Evolutionary conservation across 2,113 vertebrate genomes (phyloP).

Genomic region (Corydoras maculifer): DNA sequence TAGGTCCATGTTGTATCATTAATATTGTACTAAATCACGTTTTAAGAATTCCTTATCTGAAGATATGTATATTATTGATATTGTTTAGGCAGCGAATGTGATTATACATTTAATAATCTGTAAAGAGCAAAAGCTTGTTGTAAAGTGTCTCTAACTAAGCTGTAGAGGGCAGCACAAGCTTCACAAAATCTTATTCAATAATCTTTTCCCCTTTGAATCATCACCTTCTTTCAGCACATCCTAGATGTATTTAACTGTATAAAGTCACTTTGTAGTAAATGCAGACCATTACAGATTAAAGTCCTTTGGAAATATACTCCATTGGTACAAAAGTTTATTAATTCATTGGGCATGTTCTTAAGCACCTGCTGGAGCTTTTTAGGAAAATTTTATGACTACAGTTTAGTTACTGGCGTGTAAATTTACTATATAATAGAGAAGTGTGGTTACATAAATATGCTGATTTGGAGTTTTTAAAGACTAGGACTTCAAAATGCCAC

Average conservation of each 20-base stretch:
- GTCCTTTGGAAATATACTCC: slow-evolving; percentile 12
- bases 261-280: slow-evolving; percentile 7
- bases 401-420: neutral
- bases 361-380: neutral
- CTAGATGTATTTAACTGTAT: slow-evolving; percentile 15
- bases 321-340: neutral
- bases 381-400: neutral
- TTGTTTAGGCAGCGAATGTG: slow-evolving; percentile 66
- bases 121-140: slow-evolving; percentile 76
- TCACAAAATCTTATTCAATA: slow-evolving; percentile 42
- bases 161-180: slow-evolving; percentile 59
- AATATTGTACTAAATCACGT: slow-evolving; percentile 76
- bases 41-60: slow-evolving; percentile 64
- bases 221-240: slow-evolving; percentile 5
- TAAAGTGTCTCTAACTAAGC: slow-evolving; percentile 55
- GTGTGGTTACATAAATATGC: too few relatives aligned
- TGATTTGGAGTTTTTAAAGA: too few relatives aligned
- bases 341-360: neutral
- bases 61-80: slow-evolving; percentile 66
- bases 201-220: slow-evolving; percentile 30
- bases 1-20: slow-evolving; percentile 72
- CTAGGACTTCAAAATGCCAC: too few relatives aligned
- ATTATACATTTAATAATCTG: slow-evolving; percentile 68
- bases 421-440: neutral
- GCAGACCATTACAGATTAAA: slow-evolving; percentile 29